These are phyloP conservation scores for Odiellus spinosus DNA, from an alignment of 2,888 invertebrate genomes.

Conservation along the genomic window DNA sequence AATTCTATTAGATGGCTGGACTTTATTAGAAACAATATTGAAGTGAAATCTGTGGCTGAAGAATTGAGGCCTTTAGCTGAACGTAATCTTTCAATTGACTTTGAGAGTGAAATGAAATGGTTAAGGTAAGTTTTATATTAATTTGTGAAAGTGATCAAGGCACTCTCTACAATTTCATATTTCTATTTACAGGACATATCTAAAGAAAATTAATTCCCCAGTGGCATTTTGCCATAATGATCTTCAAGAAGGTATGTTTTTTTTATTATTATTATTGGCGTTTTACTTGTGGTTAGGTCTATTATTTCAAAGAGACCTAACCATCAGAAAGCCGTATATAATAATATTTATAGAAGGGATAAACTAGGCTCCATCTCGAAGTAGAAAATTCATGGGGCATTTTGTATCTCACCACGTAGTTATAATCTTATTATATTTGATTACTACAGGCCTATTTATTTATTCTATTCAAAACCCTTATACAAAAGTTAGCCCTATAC, in stretches of 20 bases:
- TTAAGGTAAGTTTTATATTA: constrained; percentile 37
- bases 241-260: constrained; percentile 63
- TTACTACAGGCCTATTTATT: too few relatives aligned
- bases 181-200: constrained; percentile 32
- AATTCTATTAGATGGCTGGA: constrained; percentile 18
- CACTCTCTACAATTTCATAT: background rate
- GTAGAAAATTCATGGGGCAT: too few relatives aligned
- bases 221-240: constrained; percentile 92
- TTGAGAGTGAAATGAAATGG: constrained; percentile 52
- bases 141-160: background rate
- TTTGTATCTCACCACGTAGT: too few relatives aligned
- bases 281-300: background rate
- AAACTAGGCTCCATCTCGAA: too few relatives aligned
- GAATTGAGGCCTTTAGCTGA: constrained; percentile 18
- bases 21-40: constrained; percentile 13
- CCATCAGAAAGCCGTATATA: too few relatives aligned
- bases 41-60: constrained; percentile 9
- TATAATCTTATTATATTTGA: too few relatives aligned
- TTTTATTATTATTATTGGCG: background rate
- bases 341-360: too few relatives aligned
- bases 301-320: too few relatives aligned
- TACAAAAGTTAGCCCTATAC: too few relatives aligned
- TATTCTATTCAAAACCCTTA: too few relatives aligned
- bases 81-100: constrained; percentile 32
- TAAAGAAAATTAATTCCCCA: constrained; percentile 45